These are phyloP conservation scores for Zeuzera pyrina DNA, from an alignment of 2,888 invertebrate species.

Conservation along the genomic window DNA sequence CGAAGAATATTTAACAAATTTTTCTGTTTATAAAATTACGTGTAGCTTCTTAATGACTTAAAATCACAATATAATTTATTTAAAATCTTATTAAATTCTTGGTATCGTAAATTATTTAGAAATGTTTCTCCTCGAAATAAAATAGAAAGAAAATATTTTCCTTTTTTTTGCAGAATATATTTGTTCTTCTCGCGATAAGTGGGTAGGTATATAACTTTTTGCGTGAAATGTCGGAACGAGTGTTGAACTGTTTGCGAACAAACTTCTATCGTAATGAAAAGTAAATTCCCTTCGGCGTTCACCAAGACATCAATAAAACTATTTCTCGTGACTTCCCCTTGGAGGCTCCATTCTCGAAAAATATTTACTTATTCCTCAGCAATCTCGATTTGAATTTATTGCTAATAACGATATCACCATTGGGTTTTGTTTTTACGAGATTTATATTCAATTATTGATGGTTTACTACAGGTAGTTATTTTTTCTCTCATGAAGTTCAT, in stretches of 20 bases:
- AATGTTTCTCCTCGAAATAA: too few relatives aligned
- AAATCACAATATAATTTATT: too few relatives aligned
- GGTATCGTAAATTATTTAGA: too few relatives aligned
- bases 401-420: constrained; percentile 1
- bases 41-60: too few relatives aligned
- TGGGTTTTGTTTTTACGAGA: constrained; percentile 2
- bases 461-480: neutral
- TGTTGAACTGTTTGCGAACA: constrained; percentile 54
- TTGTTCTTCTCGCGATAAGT: constrained; percentile 9
- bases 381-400: constrained; percentile 11
- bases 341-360: constrained; percentile 36
- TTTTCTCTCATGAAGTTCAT: too few relatives aligned
- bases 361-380: constrained; percentile 44
- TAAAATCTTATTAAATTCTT: too few relatives aligned
- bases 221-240: constrained; percentile 24
- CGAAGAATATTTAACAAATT: too few relatives aligned
- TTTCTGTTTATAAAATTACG: too few relatives aligned
- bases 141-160: too few relatives aligned
- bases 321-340: constrained; percentile 35
- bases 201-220: constrained; percentile 16
- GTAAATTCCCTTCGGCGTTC: constrained; percentile 45
- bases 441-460: neutral
- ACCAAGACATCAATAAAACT: constrained; percentile 57
- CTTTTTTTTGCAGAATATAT: constrained; percentile 9
- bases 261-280: constrained; percentile 63